phyloP scores from a whole-genome alignment of 2,113 vertebrate genomes.

The Ameiurus melas region DNA sequence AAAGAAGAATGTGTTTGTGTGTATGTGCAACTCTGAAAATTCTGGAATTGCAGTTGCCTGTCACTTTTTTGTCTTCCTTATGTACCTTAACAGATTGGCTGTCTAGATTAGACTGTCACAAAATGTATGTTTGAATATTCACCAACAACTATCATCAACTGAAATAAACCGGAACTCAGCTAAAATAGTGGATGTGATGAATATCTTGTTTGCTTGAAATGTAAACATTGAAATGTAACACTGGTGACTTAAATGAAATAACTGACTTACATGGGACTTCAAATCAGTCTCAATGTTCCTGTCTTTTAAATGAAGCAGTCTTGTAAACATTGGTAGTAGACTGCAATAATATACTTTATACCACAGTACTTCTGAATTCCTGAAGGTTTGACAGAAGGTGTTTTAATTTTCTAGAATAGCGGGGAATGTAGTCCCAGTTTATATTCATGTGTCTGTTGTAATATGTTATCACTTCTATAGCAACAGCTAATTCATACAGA shows the following conservation, averaged over 20 bases:
- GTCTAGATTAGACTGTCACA: slow-evolving; percentile 4
- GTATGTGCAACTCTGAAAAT: background rate
- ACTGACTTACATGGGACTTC: background rate
- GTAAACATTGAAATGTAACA: background rate
- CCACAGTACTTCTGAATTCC: background rate
- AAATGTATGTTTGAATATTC: slow-evolving; percentile 13
- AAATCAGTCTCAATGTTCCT: background rate
- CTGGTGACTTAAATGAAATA: background rate
- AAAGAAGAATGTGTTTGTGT: background rate
- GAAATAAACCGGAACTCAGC: background rate
- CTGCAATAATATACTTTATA: background rate
- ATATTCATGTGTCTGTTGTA: background rate
- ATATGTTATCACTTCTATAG: background rate
- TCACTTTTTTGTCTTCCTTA: background rate
- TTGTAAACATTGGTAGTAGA: background rate
- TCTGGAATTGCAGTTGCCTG: background rate
- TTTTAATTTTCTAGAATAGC: background rate
- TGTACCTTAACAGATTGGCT: slow-evolving; percentile 1
- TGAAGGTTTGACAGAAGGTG: background rate
- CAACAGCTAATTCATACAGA: background rate
- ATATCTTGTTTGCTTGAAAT: background rate
- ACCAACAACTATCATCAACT: background rate
- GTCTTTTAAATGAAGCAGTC: slow-evolving; percentile 8
- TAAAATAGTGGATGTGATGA: background rate
- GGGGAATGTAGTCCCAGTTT: background rate